Conservation (phyloP, 1,140 invertebrate genomes). For the Formica exsecta region DNA sequence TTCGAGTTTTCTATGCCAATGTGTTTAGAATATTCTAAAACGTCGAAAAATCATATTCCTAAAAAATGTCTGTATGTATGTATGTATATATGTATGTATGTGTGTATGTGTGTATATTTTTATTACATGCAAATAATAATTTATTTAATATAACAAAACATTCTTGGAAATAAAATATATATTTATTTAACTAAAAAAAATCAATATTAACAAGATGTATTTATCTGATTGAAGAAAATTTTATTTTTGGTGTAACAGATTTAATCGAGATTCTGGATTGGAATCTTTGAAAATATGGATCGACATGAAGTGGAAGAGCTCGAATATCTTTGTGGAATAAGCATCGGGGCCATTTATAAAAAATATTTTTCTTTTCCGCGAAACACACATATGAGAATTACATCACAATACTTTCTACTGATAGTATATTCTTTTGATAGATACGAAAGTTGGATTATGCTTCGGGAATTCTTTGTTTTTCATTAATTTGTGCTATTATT, state of each 20-base stretch:
- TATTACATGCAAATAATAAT: too few relatives aligned
- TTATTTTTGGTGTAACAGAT: neutral
- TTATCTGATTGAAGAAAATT: too few relatives aligned
- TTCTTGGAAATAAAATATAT: too few relatives aligned
- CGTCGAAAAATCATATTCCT: too few relatives aligned
- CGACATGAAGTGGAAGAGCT: neutral
- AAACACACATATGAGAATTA: neutral
- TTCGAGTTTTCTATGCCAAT: too few relatives aligned
- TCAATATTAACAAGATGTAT: too few relatives aligned
- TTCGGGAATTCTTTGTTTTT: neutral
- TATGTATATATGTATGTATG: too few relatives aligned
- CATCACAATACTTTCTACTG: slow-evolving; percentile 11
- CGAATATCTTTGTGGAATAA: neutral
- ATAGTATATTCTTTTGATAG: slow-evolving; percentile 1
- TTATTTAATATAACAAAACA: too few relatives aligned
- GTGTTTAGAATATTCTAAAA: too few relatives aligned
- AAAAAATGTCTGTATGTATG: too few relatives aligned
- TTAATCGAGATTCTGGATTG: neutral
- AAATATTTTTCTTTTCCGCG: neutral
- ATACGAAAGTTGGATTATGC: neutral
- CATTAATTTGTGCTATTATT: neutral
- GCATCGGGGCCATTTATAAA: neutral
- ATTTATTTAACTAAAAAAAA: too few relatives aligned
- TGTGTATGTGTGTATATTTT: too few relatives aligned
- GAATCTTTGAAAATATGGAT: neutral